These are phyloP conservation scores for Zelleria hepariella DNA, from an alignment of 2,888 invertebrate genomes.

Conservation along the genomic window DNA sequence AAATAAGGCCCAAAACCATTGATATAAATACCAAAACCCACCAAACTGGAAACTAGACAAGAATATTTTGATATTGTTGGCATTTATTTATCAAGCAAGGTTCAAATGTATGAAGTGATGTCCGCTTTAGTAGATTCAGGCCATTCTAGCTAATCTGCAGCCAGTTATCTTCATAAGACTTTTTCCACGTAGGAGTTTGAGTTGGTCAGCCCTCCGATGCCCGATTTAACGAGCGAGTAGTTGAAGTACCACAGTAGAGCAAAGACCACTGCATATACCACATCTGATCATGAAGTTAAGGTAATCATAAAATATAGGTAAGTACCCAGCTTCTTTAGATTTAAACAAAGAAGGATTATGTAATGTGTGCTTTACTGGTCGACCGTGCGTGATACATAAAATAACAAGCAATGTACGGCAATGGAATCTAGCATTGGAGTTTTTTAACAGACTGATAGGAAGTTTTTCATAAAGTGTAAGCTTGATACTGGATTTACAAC, in stretches of 20 bases:
- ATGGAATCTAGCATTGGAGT: background rate
- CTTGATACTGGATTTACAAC: too few relatives aligned
- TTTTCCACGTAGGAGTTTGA: background rate
- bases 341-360: background rate
- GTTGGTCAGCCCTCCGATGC: conserved; percentile 26
- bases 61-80: too few relatives aligned
- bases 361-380: background rate
- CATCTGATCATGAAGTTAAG: conserved; percentile 42
- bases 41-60: too few relatives aligned
- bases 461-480: background rate
- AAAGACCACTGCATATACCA: conserved; percentile 36
- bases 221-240: conserved; percentile 35
- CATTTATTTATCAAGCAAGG: too few relatives aligned
- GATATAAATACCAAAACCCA: too few relatives aligned
- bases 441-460: background rate
- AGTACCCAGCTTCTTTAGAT: too few relatives aligned
- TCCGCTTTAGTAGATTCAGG: too few relatives aligned
- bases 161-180: background rate
- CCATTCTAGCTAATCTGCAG: too few relatives aligned
- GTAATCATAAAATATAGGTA: conserved; percentile 15
- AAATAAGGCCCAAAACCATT: too few relatives aligned
- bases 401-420: background rate
- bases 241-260: conserved; percentile 57
- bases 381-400: background rate
- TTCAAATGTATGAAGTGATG: too few relatives aligned